Evolutionary conservation across 64 coral and sea anemone species (phyloP).

Genomic region (Cladopsammia gracilis): DNA sequence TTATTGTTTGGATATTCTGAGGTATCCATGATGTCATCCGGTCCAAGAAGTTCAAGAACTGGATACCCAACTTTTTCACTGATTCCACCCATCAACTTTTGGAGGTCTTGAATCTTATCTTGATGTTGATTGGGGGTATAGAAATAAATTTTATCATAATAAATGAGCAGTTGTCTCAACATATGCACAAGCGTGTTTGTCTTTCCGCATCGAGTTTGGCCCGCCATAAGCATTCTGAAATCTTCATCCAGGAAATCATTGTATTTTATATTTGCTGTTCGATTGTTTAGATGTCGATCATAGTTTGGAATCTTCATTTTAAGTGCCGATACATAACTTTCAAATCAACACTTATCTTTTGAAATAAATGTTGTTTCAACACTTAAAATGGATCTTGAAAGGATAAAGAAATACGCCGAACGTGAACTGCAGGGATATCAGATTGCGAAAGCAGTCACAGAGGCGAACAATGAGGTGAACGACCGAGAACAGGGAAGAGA

Average conservation of each 20-base stretch:
- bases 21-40: background rate
- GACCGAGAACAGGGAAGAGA: too few species aligned
- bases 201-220: background rate
- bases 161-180: background rate
- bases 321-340: too few species aligned
- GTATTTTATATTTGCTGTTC: background rate
- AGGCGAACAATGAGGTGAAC: too few species aligned
- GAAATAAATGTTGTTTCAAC: too few species aligned
- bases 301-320: too few species aligned
- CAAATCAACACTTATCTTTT: too few species aligned
- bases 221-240: too few species aligned
- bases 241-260: background rate
- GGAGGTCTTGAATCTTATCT: background rate
- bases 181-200: constrained; percentile 22
- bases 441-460: too few species aligned
- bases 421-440: too few species aligned
- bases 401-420: too few species aligned
- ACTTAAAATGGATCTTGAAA: too few species aligned
- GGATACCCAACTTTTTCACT: background rate
- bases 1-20: background rate
- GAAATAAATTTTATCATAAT: background rate
- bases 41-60: background rate
- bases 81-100: background rate
- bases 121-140: background rate
- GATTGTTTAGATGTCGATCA: too few species aligned